These are phyloP conservation scores for Candoia aspera DNA, from an alignment of 2,113 vertebrate genomes.

Conservation along the genomic window DNA sequence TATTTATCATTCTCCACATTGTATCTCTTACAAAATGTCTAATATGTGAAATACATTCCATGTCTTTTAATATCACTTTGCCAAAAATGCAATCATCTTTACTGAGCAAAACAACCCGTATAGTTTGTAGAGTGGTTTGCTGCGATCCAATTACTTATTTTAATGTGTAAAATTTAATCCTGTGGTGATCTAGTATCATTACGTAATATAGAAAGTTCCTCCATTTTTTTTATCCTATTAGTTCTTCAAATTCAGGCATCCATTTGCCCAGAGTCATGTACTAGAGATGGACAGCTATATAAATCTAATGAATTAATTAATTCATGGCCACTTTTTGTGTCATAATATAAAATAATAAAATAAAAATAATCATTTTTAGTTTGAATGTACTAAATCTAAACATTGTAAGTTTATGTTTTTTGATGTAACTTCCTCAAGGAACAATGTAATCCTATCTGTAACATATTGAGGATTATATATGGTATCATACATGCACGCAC, in stretches of 20 bases:
- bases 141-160: neutral
- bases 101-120: neutral
- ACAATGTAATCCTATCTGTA: too few species aligned
- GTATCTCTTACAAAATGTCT: neutral
- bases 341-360: neutral
- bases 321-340: neutral
- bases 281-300: too few species aligned
- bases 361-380: too few species aligned
- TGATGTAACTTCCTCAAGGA: neutral
- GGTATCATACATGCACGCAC: too few species aligned
- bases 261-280: neutral
- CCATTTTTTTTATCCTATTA: neutral
- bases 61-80: neutral
- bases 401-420: neutral
- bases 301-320: neutral
- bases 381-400: neutral
- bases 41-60: neutral
- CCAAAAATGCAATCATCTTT: neutral
- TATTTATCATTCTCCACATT: neutral
- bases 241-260: neutral
- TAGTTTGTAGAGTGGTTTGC: neutral
- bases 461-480: too few species aligned
- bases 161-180: neutral
- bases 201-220: slow-evolving; percentile 3
- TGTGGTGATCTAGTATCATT: neutral